These are phyloP conservation scores for Dioctria rufipes DNA, from an alignment of 2,888 invertebrate species.

Conservation along the genomic window DNA sequence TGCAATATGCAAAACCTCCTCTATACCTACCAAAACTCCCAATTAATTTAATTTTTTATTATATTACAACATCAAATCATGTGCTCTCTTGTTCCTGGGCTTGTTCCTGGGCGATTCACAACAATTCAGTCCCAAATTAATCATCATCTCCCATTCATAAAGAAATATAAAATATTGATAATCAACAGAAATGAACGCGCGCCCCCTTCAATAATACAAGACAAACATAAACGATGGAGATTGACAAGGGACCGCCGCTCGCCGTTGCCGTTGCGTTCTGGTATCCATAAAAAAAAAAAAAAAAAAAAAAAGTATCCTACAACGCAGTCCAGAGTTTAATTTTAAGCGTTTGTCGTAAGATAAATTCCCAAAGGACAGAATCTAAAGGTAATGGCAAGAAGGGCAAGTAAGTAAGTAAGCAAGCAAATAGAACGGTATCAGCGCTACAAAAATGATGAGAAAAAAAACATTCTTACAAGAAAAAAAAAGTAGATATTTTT, in stretches of 20 bases:
- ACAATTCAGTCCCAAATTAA: constrained; percentile 4
- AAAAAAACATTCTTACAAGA: constrained; percentile 45
- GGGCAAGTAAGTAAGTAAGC: background rate
- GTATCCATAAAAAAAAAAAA: no score
- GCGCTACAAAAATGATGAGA: constrained; percentile 25
- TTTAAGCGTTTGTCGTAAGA: constrained; percentile 56
- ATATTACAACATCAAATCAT: no score
- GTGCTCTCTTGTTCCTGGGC: no score
- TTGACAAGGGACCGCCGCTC: constrained; percentile 27
- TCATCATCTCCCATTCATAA: constrained; percentile 30
- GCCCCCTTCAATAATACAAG: constrained; percentile 40
- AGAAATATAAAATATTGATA: constrained; percentile 54
- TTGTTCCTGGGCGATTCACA: no score
- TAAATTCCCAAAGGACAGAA: constrained; percentile 55
- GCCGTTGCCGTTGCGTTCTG: no score
- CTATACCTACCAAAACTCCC: no score
- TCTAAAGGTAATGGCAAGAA: constrained; percentile 54
- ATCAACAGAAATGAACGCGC: constrained; percentile 45
- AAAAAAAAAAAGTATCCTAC: background rate
- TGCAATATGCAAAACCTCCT: no score
- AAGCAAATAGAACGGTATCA: background rate
- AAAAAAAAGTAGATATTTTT: constrained; percentile 48
- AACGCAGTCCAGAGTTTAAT: constrained; percentile 49
- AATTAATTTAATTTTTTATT: no score
- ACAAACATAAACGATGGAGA: constrained; percentile 29